phyloP scores from a whole-genome alignment of 2,797 vertebrate species.

The Girardinus metallicus region DNA sequence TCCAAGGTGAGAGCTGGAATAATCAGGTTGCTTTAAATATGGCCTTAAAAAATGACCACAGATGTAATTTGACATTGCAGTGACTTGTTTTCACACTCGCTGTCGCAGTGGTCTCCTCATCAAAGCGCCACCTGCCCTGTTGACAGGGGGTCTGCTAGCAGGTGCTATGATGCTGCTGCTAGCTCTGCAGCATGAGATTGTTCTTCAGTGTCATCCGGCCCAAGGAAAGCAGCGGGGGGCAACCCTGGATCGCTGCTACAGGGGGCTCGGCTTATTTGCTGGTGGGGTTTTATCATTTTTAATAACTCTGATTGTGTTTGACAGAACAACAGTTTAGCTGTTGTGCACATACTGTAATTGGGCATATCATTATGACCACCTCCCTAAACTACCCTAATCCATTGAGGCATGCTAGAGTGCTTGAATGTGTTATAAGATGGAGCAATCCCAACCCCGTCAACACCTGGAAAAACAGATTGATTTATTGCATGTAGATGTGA shows the following conservation, averaged over 20 bases:
- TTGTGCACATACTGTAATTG: constrained; percentile 23
- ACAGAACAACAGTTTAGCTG: constrained; percentile 43
- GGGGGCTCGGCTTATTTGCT: constrained; percentile 47
- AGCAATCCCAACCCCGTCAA: neutral
- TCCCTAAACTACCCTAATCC: neutral
- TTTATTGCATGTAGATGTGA: neutral
- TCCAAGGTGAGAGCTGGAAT: constrained; percentile 71
- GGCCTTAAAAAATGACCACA: constrained; percentile 24
- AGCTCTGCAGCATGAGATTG: constrained; percentile 35
- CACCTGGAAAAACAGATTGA: neutral
- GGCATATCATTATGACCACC: neutral
- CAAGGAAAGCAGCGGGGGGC: constrained; percentile 46
- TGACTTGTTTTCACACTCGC: constrained; percentile 44
- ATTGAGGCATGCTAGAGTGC: neutral
- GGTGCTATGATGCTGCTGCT: constrained; percentile 60
- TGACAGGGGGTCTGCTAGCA: constrained; percentile 60
- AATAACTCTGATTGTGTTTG: constrained; percentile 44
- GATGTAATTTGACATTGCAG: constrained; percentile 42
- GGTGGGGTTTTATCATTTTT: constrained; percentile 55
- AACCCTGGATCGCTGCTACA: constrained; percentile 56
- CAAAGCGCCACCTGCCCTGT: constrained; percentile 72
- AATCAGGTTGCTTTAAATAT: constrained; percentile 50
- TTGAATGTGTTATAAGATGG: neutral
- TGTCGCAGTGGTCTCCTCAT: constrained; percentile 27
- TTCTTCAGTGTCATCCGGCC: constrained; percentile 54